Base-by-base conservation (phyloP, 2,888 invertebrate genomes). In the Mystacides longicornis region DNA sequence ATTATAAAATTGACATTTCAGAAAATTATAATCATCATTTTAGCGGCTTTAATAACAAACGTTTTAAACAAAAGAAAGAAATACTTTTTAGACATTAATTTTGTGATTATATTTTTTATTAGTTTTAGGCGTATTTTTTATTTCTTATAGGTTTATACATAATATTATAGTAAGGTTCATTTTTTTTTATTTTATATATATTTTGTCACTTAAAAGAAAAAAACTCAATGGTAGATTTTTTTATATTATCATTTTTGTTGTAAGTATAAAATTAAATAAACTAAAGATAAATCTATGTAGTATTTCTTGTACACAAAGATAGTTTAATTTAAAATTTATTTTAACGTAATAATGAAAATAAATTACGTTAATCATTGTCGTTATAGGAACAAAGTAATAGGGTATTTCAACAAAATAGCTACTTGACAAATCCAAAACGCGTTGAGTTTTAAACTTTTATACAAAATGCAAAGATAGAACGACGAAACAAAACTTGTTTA, bases 81-180 rank as follows among this genome's bases (percentile, higher is more conserved):
- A 43, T 58, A 47, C 52, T 58, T 56, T 59, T 53, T 60, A 57
- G 58, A 71, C 68, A 67, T 69, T 7, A 37, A 3, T 37, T 69
- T 70, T 71, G 71, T 72, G 69, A 73, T 68, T 69, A 66, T 72
- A 71, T 71, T 67, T 71, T 72, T 72, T 71, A 70, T 71, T 73
- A 71, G 71, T 54, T 68, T 70, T 72, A 73, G 16, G 14, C n/a
- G 4, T 7, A 37, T 72, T 72, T 70, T 71, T 73, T 71, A 71
- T 54, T 68, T 70, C n/a, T n/a, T n/a, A n/a, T n/a, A n/a, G n/a
- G n/a, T n/a, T n/a, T n/a, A n/a, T 73, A 73, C 49, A 54, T 55
- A 49, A 48, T 18, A 48, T 23, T 46, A 21, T 55, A 52, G 16
- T 37, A 37, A 55, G 52, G 52, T 43, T 47, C 19, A 48, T 31